Evolutionary conservation across 2,888 invertebrate species (phyloP).

Genomic region (Ophraella communa): DNA sequence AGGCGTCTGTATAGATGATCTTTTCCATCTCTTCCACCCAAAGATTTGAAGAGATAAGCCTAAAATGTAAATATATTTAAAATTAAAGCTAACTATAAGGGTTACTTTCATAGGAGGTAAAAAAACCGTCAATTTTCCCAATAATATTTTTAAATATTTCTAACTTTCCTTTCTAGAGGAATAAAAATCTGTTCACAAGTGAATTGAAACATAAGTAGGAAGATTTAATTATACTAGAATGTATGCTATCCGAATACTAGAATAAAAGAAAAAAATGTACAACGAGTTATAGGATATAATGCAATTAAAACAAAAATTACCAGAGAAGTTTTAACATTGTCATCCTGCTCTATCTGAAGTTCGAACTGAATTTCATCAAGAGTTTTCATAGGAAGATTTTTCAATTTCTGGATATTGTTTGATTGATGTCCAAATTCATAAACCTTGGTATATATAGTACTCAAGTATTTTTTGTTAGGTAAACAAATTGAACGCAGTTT

Average conservation of each 20-base stretch:
- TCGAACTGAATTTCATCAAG: not conserved
- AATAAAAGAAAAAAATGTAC: not conserved
- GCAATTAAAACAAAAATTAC: conserved; percentile 1
- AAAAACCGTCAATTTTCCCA: not conserved
- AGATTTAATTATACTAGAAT: not conserved
- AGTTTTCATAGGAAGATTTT: not conserved
- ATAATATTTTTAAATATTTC: conserved; percentile 1
- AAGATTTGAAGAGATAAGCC: conserved; percentile 3
- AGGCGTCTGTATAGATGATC: conserved; percentile 4
- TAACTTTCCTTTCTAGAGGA: not conserved
- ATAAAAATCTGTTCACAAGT: not conserved
- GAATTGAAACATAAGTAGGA: not conserved
- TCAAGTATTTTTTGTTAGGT: not conserved
- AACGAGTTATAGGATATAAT: too few species aligned
- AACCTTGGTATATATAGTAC: not conserved
- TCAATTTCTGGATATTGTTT: not conserved
- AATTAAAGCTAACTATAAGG: conserved; percentile 3
- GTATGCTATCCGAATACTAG: not conserved
- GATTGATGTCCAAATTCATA: not conserved
- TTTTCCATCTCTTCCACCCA: conserved; percentile 13
- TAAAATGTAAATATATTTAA: not conserved
- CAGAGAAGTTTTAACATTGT: not conserved
- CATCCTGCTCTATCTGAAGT: not conserved
- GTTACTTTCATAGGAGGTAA: not conserved
- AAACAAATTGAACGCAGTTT: not conserved